These are phyloP conservation scores for Sarcophaga carnaria DNA, from an alignment of 2,888 invertebrate genomes.

Conservation along the genomic window DNA sequence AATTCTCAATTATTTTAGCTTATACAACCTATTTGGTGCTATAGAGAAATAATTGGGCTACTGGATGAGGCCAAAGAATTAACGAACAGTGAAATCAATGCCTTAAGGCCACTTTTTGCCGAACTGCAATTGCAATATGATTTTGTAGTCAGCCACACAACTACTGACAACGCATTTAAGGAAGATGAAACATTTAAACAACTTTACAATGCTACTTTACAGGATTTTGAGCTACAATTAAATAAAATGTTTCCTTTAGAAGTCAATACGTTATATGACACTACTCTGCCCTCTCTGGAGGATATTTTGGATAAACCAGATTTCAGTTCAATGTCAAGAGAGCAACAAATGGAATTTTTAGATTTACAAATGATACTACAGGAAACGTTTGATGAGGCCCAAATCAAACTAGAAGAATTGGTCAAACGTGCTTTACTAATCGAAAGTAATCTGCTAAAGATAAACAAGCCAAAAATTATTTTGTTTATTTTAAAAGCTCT, in stretches of 20 bases:
- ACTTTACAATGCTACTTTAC: constrained; percentile 65
- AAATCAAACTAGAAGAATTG: constrained; percentile 72
- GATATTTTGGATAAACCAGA: constrained; percentile 70
- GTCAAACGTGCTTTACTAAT: constrained; percentile 72
- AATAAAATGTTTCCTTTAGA: constrained; percentile 37
- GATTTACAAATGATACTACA: constrained; percentile 74
- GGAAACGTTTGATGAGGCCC: constrained; percentile 76
- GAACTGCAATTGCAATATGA: constrained; percentile 75
- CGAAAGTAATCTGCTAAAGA: constrained; percentile 71
- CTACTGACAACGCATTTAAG: constrained; percentile 58
- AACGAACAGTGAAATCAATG: constrained; percentile 71
- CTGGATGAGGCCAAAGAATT: constrained; percentile 69
- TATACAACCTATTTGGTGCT: constrained; percentile 23
- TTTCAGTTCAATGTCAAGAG: constrained; percentile 60
- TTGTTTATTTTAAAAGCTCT: constrained; percentile 72
- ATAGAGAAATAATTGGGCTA: constrained; percentile 63
- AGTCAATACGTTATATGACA: constrained; percentile 72
- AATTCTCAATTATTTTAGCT: constrained; percentile 1
- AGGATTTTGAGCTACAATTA: constrained; percentile 70
- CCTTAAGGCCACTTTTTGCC: constrained; percentile 73
- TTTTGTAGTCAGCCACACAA: constrained; percentile 69
- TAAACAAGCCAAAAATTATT: constrained; percentile 76
- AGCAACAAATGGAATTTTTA: constrained; percentile 72
- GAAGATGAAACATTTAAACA: constrained; percentile 57
- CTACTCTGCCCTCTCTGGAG: constrained; percentile 72